Evolutionary conservation across 2,888 invertebrate genomes (phyloP).

Genomic region (Eristalis intricaria): DNA sequence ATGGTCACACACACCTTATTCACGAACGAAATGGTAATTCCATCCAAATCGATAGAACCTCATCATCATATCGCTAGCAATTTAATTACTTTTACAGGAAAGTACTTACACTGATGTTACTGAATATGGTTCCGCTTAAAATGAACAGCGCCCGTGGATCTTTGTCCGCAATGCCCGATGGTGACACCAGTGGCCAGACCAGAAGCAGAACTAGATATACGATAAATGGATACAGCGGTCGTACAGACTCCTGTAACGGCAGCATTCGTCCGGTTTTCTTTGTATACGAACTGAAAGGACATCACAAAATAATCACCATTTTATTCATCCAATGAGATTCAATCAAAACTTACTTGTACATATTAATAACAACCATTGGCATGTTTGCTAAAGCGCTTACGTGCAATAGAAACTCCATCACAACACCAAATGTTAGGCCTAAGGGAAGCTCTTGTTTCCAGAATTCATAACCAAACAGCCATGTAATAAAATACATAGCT

Average conservation of each 20-base stretch:
- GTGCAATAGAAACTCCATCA: constrained; percentile 93
- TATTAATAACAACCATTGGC: constrained; percentile 94
- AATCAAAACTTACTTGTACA: constrained; percentile 88
- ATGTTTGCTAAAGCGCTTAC: constrained; percentile 93
- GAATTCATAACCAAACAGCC: constrained; percentile 87
- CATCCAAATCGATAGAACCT: background rate
- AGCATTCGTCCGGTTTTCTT: constrained; percentile 94
- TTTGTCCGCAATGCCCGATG: constrained; percentile 88
- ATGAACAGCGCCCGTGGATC: constrained; percentile 94
- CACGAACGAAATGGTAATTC: constrained; percentile 3
- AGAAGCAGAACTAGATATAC: constrained; percentile 89
- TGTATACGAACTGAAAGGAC: constrained; percentile 87
- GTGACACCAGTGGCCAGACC: constrained; percentile 92
- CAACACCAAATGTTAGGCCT: constrained; percentile 88
- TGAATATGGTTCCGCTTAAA: constrained; percentile 96
- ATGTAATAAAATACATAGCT: constrained; percentile 83
- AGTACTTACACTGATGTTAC: constrained; percentile 96
- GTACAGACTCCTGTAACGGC: constrained; percentile 89
- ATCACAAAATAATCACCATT: background rate
- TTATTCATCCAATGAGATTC: background rate
- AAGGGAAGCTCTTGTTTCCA: constrained; percentile 92
- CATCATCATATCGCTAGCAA: background rate
- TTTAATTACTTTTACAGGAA: background rate
- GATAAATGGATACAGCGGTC: constrained; percentile 91
- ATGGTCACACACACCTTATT: background rate